A percentile compares a stretch with the other conserved stretches of the same genome.
phyloP scores from a whole-genome alignment of 2,797 vertebrate genomes.

The Choloepus didactylus region DNA sequence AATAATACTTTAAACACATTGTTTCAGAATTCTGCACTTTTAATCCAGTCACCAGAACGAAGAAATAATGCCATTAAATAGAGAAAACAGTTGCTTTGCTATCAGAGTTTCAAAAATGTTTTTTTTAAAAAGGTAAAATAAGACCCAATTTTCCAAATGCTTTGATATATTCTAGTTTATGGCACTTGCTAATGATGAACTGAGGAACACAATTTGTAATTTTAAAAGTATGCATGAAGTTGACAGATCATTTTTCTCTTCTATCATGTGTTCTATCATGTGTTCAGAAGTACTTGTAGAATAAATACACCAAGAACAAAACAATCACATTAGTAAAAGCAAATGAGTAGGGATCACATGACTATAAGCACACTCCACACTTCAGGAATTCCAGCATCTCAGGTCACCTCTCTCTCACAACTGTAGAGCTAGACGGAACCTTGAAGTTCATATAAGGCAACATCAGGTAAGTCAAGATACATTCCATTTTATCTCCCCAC shows the following conservation, averaged over 20 bases:
- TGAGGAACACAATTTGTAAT: neutral
- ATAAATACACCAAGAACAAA: slow-evolving; percentile 47
- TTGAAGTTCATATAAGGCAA: neutral
- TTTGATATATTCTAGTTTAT: slow-evolving; percentile 40
- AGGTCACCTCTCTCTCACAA: neutral
- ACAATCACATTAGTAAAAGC: neutral
- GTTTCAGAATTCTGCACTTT: slow-evolving; percentile 17
- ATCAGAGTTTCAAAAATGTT: slow-evolving; percentile 24
- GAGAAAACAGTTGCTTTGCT: slow-evolving; percentile 18
- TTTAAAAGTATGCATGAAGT: neutral
- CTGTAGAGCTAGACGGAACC: neutral
- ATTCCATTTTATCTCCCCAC: neutral
- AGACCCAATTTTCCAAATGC: slow-evolving; percentile 32
- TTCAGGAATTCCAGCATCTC: neutral
- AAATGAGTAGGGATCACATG: neutral
- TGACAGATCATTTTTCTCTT: slow-evolving; percentile 44
- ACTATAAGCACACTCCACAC: neutral
- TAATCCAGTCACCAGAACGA: neutral
- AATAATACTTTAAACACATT: slow-evolving; percentile 42
- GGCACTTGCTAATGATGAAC: neutral
- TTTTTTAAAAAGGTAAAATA: slow-evolving; percentile 25
- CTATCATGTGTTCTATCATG: neutral
- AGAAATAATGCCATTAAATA: slow-evolving; percentile 43
- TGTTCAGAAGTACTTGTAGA: neutral
- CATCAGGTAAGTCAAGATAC: neutral